Base-by-base conservation (phyloP, 2,113 vertebrate species). In the Planiliza haematocheilus region DNA sequence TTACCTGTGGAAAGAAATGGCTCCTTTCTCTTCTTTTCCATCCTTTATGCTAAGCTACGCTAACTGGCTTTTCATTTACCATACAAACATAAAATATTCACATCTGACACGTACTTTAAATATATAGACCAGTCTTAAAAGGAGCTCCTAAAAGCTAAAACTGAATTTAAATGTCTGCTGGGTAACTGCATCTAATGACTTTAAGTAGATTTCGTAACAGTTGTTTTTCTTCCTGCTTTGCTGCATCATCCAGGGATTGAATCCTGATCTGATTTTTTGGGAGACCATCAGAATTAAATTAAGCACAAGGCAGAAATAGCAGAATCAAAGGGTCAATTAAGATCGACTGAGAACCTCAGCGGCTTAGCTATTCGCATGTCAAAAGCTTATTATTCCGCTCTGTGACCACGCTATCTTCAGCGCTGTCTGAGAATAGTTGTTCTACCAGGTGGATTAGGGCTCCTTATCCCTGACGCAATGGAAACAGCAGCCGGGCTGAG, bases 341-440 rank as follows among this genome's bases (percentile, higher is more conserved):
- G 63, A 18, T 46, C 43, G 7, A 2, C 3, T 16, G 9, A 36
- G 49, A 37, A 74, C 52, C 75, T 71, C 66, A 38, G 73, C 4
- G 70, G 69, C 24, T 81, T 77, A 82, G 68, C 70, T 16, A 9
- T 73, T 86, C 62, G 53, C 59, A 74, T 52, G 80, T 71, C 64
- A 52, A 45, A 17, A 46, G 66, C 58, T 60, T 59, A 41, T 72
- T 53, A 41, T 45, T 38, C 21, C 20, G 38, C 62, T 43, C 70
- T 65, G 43, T 51, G 48, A 49, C 49, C 51, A 16, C 6, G 55
- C 85, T 65, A 86, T 89, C 73, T 86, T 89, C 81, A 82, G 72
- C 53, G 4, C 2, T 53, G 75, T 77, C 92, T 92, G 84, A 77
- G 88, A 93, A 93, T 89, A 90, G 84, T 79, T 91, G 88, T 87